A percentile compares a stretch with the other conserved stretches of the same genome.
Evolutionary conservation across 2,113 vertebrate species (phyloP).

Genomic region (Pangasianodon hypophthalmus): DNA sequence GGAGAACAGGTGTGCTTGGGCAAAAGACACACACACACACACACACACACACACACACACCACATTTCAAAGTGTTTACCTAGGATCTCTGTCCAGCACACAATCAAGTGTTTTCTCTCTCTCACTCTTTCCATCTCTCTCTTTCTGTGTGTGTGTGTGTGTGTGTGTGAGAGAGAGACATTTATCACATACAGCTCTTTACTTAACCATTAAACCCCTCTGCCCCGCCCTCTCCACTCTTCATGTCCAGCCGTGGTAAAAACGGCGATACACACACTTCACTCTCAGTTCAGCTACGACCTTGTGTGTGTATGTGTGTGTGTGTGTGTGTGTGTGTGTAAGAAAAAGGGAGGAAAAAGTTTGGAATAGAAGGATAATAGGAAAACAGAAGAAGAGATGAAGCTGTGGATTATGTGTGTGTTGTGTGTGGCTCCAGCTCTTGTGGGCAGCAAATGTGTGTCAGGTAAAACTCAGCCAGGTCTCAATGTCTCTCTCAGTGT

Average conservation of each 20-base stretch:
- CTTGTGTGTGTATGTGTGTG: neutral
- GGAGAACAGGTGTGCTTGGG: too few relatives aligned
- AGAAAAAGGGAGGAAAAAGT: neutral
- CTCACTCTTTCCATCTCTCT: too few relatives aligned
- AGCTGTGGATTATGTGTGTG: constrained; percentile 10
- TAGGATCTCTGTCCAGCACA: too few relatives aligned
- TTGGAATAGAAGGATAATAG: neutral
- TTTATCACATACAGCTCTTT: neutral
- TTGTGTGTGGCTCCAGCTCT: constrained; percentile 4
- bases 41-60: neutral
- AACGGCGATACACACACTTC: neutral
- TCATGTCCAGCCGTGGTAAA: neutral
- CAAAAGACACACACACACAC: neutral
- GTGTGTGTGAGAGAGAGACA: neutral
- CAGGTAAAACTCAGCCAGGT: neutral
- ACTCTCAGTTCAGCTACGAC: neutral
- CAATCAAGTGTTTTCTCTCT: too few relatives aligned
- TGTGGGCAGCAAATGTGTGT: neutral
- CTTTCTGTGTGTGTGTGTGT: neutral
- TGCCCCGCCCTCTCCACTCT: constrained; percentile 3
- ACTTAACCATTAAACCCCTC: constrained; percentile 45
- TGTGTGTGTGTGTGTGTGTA: neutral
- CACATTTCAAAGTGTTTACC: too few relatives aligned
- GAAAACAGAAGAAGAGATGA: constrained; percentile 24
- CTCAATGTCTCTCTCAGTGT: neutral